Percentiles rank a stretch among this genome's conserved stretches.
Conservation (phyloP, 2,888 invertebrate species). For the Onthophagus sagittarius region DNA sequence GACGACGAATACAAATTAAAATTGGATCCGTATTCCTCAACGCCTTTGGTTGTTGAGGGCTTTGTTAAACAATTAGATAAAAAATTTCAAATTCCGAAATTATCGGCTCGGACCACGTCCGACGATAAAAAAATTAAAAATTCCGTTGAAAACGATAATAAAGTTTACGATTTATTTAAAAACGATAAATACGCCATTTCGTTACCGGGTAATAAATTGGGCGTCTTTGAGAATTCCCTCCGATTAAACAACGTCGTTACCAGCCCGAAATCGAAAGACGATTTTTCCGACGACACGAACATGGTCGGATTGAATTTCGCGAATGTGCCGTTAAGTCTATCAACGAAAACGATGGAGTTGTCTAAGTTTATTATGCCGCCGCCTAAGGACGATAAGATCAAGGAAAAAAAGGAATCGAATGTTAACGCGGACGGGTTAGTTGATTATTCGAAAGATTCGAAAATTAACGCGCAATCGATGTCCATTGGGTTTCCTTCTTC, state of each 20-base stretch:
- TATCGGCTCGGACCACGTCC: conserved; percentile 55
- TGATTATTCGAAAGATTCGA: conserved; percentile 54
- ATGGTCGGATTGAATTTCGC: conserved; percentile 32
- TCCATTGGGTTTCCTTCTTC: conserved; percentile 51
- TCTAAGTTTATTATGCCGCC: conserved; percentile 48
- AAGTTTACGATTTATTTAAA: conserved; percentile 38
- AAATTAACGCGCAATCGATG: conserved; percentile 13
- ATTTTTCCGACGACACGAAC: conserved; percentile 34
- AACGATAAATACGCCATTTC: conserved; percentile 41
- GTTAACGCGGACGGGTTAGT: conserved; percentile 59
- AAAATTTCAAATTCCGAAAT: conserved; percentile 84
- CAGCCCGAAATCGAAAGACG: conserved; percentile 19
- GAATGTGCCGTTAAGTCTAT: conserved; percentile 34
- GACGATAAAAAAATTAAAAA: conserved; percentile 45
- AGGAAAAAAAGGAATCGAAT: conserved; percentile 33
- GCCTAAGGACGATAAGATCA: conserved; percentile 43
- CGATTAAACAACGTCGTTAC: conserved; percentile 36
- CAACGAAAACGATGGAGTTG: conserved; percentile 38
- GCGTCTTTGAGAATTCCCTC: conserved; percentile 39
- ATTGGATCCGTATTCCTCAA: conserved; percentile 60
- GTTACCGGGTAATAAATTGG: conserved; percentile 38
- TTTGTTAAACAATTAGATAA: conserved; percentile 75
- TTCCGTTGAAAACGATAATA: conserved; percentile 25
- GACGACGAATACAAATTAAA: conserved; percentile 60
- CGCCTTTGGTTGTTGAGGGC: conserved; percentile 64